Evolutionary conservation across 2,797 vertebrate species (phyloP), one percentile per base, ranked within the genome.

Genomic region (Etheostoma nigrum): DNA sequence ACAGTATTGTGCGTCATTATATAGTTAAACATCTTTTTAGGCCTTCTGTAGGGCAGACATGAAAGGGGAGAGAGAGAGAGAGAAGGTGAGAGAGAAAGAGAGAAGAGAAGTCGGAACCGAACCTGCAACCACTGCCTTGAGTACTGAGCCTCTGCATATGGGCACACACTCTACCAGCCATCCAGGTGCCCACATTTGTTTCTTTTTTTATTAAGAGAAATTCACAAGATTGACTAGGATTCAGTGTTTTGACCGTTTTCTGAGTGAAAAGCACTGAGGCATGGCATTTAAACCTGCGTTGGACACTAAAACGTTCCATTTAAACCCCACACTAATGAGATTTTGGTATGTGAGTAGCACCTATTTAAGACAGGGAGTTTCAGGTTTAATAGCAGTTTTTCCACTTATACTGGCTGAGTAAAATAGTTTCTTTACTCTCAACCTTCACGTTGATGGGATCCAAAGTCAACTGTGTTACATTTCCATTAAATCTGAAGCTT

Each of bases 351-450:
- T 57, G 52, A 72, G 68, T 62, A 19, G 19, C 71, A 75, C 62
- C 53, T 74, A 72, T 78, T 76, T 64, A 54, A 59, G 25, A 54
- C 57, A 25, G 57, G 62, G 44, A 27, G 61, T 73, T 40, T 45
- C 57, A 73, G 42, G 44, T 61, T 78, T 60, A 75, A 72, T 49
- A 33, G 45, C 40, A 51, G 19, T 65, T 82, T 84, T 80, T 79
- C 63, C 68, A 44, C 27, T 67, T 47, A 65, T 59, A 61, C 36
- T 40, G 36, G 10, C 36, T 40, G n/a, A 70, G 15, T 15, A 4
- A 52, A 74, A 70, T 15, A 11, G 40, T 67, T 64, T 55, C 57
- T 70, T 74, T 58, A 60, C 42, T 47, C 76, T 69, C 42, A 58
- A 40, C 67, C 42, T 54, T 76, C 63, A 47, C 19, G 40, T 44